These are phyloP conservation scores for Sparidentex hasta DNA, from an alignment of 2,797 vertebrate genomes.

Conservation along the genomic window DNA sequence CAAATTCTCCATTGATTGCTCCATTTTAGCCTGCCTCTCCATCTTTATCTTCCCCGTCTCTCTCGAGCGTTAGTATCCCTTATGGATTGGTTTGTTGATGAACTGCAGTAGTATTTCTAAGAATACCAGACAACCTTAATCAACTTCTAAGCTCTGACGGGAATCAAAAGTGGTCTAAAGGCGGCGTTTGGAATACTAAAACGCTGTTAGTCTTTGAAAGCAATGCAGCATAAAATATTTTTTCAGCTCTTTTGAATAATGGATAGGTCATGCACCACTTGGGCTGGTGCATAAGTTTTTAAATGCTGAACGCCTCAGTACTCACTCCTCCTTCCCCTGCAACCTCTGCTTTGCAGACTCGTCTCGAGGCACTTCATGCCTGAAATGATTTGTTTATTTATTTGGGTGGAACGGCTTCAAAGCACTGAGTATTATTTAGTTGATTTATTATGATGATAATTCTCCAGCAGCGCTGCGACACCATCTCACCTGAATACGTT, in stretches of 20 bases:
- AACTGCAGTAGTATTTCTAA: constrained; percentile 62
- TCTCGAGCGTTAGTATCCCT: constrained; percentile 44
- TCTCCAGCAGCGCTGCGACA: neutral
- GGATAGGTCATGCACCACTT: constrained; percentile 73
- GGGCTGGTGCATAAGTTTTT: constrained; percentile 58
- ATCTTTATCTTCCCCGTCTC: constrained; percentile 20
- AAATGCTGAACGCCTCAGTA: constrained; percentile 66
- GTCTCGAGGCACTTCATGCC: constrained; percentile 54
- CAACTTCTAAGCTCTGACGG: constrained; percentile 61
- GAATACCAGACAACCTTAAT: constrained; percentile 66
- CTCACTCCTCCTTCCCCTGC: constrained; percentile 44
- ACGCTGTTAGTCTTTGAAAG: constrained; percentile 63
- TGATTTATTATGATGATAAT: constrained; percentile 56
- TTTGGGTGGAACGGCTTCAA: constrained; percentile 71
- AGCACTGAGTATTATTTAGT: constrained; percentile 45
- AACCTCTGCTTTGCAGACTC: constrained; percentile 57
- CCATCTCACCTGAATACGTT: constrained; percentile 26
- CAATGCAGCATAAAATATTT: constrained; percentile 70
- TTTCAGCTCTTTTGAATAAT: constrained; percentile 82
- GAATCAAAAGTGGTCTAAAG: constrained; percentile 67
- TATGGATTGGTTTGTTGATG: constrained; percentile 55
- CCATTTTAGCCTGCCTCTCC: constrained; percentile 29
- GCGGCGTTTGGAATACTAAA: constrained; percentile 67
- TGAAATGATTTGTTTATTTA: constrained; percentile 74
- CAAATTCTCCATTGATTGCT: constrained; percentile 30